Evolutionary conservation across 1,140 invertebrate species (phyloP).

Genomic region (Pogonus chalceus): DNA sequence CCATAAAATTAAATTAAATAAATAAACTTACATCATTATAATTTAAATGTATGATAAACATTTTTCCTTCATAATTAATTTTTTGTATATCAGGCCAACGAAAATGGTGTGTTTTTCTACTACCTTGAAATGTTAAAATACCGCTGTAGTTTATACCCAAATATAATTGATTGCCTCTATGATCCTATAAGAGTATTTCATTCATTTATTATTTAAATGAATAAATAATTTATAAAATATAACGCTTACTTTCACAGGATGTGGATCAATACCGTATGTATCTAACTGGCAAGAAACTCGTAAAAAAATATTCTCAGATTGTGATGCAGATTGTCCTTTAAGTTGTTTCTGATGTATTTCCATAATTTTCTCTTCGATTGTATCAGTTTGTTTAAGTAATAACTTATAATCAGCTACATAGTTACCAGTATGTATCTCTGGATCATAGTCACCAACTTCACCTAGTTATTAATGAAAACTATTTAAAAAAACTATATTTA

Average conservation of each 20-base stretch:
- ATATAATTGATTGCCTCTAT: conserved; percentile 80
- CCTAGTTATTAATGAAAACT: conserved; percentile 44
- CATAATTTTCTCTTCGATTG: conserved; percentile 82
- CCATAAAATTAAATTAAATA: neutral
- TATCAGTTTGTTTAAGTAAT: conserved; percentile 80
- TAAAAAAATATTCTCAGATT: conserved; percentile 76
- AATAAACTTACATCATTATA: conserved; percentile 43
- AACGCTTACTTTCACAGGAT: conserved; percentile 82
- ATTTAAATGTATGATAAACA: conserved; percentile 91
- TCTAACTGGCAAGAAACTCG: conserved; percentile 81
- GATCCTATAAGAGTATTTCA: conserved; percentile 54
- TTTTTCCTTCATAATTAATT: conserved; percentile 95
- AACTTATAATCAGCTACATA: conserved; percentile 89
- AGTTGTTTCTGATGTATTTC: conserved; percentile 77
- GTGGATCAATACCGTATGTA: conserved; percentile 95
- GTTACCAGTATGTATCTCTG: conserved; percentile 75
- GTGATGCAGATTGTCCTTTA: conserved; percentile 57
- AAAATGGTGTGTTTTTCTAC: conserved; percentile 86
- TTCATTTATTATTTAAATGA: conserved; percentile 11
- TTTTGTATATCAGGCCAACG: conserved; percentile 92
- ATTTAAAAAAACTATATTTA: conserved; percentile 3
- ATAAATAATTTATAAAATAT: neutral
- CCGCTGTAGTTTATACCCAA: conserved; percentile 91
- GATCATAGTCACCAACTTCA: conserved; percentile 89
- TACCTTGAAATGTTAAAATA: conserved; percentile 89